Evolutionary conservation across 2,888 invertebrate species (phyloP), one percentile per base, ranked within the genome.

Genomic region (Philhelius pedissequus): DNA sequence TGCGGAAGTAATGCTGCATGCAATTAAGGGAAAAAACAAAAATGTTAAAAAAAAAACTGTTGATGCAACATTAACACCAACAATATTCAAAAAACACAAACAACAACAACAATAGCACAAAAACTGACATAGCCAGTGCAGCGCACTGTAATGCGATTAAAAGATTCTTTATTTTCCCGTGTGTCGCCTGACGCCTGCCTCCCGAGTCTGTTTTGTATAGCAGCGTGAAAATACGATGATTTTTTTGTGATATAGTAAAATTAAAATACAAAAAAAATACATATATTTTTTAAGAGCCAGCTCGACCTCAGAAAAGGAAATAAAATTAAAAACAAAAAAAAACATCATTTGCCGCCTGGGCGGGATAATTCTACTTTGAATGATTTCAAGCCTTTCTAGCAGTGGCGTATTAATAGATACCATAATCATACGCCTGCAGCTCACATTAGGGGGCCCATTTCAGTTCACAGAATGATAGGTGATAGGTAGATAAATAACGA

Each of bases 121-220:
- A 73, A 62, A 56, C 22, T 71, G 58, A 76, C 69, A 70, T 20
- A 62, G 32, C 79, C 68, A n/a, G n/a, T n/a, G n/a, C n/a, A n/a
- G n/a, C n/a, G 77, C 69, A 48, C 62, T 74, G 78, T 78, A 78
- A 78, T 83, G 78, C 78, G 82, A 83, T 78, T 83, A 74, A 78
- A 48, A 78, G 54, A 78, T 56, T 83, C 56, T 73, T 78, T 78
- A 62, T 78, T 62, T 62, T 22, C 43, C 43, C 43, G 62, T 62
- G 43, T 62, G 62, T 62, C 30, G 45, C 38, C 74, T 30, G 9
- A 27, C n/a, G 40, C 45, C 32, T 40, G 48, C 27, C 9, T 52
- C 22, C 45, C 35, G 52, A 45, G 18, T 48, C 20, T 43, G 30
- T 54, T 38, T 48, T 35, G 30, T 20, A 32, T 35, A 50, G 22